A percentile compares a stretch with the other conserved stretches of the same genome.
These are phyloP conservation scores for Harlomillsia oculata DNA, from an alignment of 1,140 invertebrate species.

Conservation along the genomic window DNA sequence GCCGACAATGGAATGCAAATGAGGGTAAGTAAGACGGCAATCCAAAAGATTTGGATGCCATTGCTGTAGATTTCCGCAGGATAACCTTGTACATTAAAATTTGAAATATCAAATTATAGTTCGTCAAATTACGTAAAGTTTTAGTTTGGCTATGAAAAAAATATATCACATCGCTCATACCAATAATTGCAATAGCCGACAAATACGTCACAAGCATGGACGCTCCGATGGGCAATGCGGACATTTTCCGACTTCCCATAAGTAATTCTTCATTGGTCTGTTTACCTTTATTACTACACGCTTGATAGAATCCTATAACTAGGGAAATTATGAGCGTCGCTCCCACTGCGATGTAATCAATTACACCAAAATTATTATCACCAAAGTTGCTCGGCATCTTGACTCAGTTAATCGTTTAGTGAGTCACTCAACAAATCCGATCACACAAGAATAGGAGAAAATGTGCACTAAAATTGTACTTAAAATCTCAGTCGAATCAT, in stretches of 20 bases:
- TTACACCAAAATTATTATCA: constrained; percentile 18
- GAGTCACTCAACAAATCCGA: no score
- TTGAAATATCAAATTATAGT: constrained; percentile 1
- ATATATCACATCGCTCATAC: background rate
- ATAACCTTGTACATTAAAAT: constrained; percentile 21
- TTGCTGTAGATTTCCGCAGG: constrained; percentile 33
- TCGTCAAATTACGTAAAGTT: constrained; percentile 1
- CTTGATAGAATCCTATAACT: constrained; percentile 19
- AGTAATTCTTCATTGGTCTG: constrained; percentile 25
- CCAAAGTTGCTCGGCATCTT: background rate
- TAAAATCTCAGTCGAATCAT: no score
- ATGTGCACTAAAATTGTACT: no score
- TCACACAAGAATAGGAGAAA: no score
- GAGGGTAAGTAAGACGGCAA: constrained; percentile 16
- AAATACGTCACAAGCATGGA: constrained; percentile 28
- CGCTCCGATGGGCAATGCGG: constrained; percentile 15
- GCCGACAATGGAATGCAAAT: constrained; percentile 28
- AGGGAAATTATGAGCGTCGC: constrained; percentile 23
- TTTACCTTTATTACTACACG: background rate
- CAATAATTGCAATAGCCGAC: constrained; percentile 27
- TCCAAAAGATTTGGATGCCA: constrained; percentile 31
- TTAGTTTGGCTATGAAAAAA: background rate
- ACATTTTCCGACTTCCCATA: constrained; percentile 27
- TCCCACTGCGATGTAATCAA: constrained; percentile 18
- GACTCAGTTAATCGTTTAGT: no score